Percentiles rank a stretch among this genome's conserved stretches.
phyloP scores from a whole-genome alignment of 64 coral and sea anemone species.

The Stichodactyla helianthus region DNA sequence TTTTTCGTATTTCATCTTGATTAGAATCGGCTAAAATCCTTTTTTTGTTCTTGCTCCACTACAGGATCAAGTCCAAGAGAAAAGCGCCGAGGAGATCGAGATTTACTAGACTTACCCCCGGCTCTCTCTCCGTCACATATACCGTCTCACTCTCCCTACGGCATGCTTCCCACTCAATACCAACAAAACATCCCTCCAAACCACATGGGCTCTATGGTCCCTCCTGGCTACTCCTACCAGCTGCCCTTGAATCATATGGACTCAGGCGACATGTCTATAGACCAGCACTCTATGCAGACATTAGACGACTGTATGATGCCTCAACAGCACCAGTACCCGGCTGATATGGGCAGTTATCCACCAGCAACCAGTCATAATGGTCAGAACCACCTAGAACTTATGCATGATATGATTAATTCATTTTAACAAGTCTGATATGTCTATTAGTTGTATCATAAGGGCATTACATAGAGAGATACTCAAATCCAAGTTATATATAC shows the following conservation, averaged over 20 bases:
- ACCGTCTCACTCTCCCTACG: slow-evolving; percentile 77
- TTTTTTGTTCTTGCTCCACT: not conserved
- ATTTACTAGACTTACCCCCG: slow-evolving; percentile 60
- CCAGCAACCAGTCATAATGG: slow-evolving; percentile 81
- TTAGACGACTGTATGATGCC: slow-evolving; percentile 92
- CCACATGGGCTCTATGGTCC: slow-evolving; percentile 83
- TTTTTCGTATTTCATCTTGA: not conserved
- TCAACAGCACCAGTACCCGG: slow-evolving; percentile 64
- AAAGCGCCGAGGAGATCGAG: slow-evolving; percentile 68
- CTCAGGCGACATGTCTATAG: slow-evolving; percentile 44
- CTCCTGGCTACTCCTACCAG: slow-evolving; percentile 58
- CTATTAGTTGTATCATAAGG: not conserved
- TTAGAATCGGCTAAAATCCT: not conserved
- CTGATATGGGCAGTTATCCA: slow-evolving; percentile 75
- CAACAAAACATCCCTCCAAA: slow-evolving; percentile 65
- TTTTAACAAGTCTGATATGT: slow-evolving; percentile 59
- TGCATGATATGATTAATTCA: slow-evolving; percentile 99
- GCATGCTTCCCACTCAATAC: slow-evolving; percentile 71
- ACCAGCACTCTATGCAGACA: slow-evolving; percentile 47
- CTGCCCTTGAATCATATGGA: slow-evolving; percentile 74
- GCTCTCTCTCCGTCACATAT: slow-evolving; percentile 58
- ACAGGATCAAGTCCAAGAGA: slow-evolving; percentile 86
- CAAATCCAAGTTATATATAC: no score
- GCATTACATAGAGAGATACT: not conserved
- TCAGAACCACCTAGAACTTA: slow-evolving; percentile 99